These are phyloP conservation scores for Palythoa caribaeorum DNA, from an alignment of 92 coral and sea anemone species.

Conservation along the genomic window DNA sequence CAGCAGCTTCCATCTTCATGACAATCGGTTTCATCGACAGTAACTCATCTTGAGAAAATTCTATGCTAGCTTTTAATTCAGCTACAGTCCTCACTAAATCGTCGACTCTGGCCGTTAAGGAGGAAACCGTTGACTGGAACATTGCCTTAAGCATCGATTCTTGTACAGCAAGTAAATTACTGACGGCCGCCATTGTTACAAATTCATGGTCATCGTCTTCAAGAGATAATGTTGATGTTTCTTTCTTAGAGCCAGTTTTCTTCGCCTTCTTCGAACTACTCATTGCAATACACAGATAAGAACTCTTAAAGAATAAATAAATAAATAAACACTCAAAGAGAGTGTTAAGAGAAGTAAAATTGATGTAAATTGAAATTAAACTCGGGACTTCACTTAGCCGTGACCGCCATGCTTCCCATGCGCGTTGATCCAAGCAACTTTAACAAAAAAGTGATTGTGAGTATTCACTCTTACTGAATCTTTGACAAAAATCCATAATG, in stretches of 20 bases:
- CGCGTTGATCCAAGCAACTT: neutral
- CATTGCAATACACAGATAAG: conserved; percentile 8
- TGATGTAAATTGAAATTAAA: too few relatives aligned
- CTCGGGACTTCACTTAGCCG: neutral
- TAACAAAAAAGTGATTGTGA: conserved; percentile 5
- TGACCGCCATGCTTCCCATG: neutral
- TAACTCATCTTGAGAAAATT: conserved; percentile 24
- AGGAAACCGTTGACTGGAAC: conserved; percentile 7
- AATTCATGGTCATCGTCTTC: conserved; percentile 11
- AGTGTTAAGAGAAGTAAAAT: neutral
- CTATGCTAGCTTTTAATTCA: conserved; percentile 19
- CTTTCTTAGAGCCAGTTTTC: conserved; percentile 1
- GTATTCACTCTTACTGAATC: neutral
- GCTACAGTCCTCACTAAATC: conserved; percentile 23
- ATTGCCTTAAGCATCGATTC: conserved; percentile 14
- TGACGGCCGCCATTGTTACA: conserved; percentile 9
- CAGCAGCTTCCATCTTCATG: conserved; percentile 2
- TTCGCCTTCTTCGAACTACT: neutral
- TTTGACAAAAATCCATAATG: neutral
- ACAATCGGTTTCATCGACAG: conserved; percentile 23
- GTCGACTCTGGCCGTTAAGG: conserved; percentile 14
- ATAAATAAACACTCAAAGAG: neutral
- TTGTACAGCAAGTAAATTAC: conserved; percentile 11
- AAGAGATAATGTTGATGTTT: conserved; percentile 6
- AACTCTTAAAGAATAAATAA: conserved; percentile 4